Percentiles rank a stretch among this genome's conserved stretches.
Conservation (phyloP, 1,140 invertebrate species). For the Macrotrachela quadricornifera region DNA sequence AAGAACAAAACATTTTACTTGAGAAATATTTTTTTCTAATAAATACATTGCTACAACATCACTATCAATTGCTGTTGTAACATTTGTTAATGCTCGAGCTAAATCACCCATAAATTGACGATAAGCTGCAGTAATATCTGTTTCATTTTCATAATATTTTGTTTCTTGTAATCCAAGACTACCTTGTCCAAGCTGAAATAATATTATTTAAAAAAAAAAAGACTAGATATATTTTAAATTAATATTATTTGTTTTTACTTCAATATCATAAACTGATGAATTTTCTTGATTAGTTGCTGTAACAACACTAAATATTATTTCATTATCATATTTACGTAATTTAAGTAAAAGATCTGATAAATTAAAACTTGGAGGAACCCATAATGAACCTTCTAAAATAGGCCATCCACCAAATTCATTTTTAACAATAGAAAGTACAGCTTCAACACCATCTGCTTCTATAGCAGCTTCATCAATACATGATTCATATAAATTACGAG, state of each 20-base stretch:
- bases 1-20: too few relatives aligned
- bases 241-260: slow-evolving; percentile 31
- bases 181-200: too few relatives aligned
- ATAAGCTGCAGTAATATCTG: neutral
- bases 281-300: slow-evolving; percentile 68
- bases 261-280: slow-evolving; percentile 59
- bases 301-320: slow-evolving; percentile 47
- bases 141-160: slow-evolving; percentile 48
- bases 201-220: too few relatives aligned
- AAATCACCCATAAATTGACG: too few relatives aligned
- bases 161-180: slow-evolving; percentile 42
- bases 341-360: slow-evolving; percentile 51
- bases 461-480: slow-evolving; percentile 71
- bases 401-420: slow-evolving; percentile 58
- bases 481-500: slow-evolving; percentile 66
- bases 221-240: neutral
- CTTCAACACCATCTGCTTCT: too few relatives aligned
- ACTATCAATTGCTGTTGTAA: too few relatives aligned
- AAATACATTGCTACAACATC: too few relatives aligned
- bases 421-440: too few relatives aligned
- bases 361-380: slow-evolving; percentile 38
- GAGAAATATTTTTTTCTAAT: too few relatives aligned
- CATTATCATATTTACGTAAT: slow-evolving; percentile 56
- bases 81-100: too few relatives aligned
- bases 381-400: slow-evolving; percentile 40